Base-by-base conservation (phyloP, 2,113 vertebrate species). In the Ceratotherium simum region DNA sequence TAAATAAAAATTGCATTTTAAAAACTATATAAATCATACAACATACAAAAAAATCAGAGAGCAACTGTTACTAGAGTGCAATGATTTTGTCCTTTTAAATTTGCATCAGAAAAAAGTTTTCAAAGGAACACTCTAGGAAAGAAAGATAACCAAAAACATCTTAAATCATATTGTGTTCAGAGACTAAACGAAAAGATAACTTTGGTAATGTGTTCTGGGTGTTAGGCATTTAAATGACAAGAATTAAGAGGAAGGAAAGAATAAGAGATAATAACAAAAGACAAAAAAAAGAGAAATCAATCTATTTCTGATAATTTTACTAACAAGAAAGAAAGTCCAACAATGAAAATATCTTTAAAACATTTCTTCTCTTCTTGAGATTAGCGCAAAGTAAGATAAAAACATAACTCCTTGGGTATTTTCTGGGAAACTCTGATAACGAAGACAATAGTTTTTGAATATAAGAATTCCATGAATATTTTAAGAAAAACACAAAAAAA, bases 111-210 rank as follows among this genome's bases (percentile, higher is more conserved):
- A 91, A 87, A 76, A 54, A 3, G 17, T 86, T 70, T 87, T 78
- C 39, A 87, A 80, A 48, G 42, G 60, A 94, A 91, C 23, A 31
- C 16, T 54, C 51, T 25, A 33, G 33, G 42, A 83, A 91, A 87
- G 54, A 72, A 86, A 84, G 58, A 75, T n/a, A 60, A 87, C 20
- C 33, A 65, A 36, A 64, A 58, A 31, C n/a, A 60, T 16, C 14
- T 94, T 36, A 89, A 89, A 62, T 76, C 17, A 31, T 39, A 78
- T 8, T 64, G 33, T 73, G 11, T 39, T 92, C 76, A 46, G 36
- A 76, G 20, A 92, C 9, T 42, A 75, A 96, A 94, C 69, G 48
- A 88, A 95, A 96, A 76, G 39, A 27, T 88, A 87, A 91, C 51
- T 73, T 48, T n/a, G 27, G 42, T 88, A 88, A 83, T 64, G 7